Conservation (phyloP, 1,140 invertebrate species). For the Kradibia gibbosae region DNA sequence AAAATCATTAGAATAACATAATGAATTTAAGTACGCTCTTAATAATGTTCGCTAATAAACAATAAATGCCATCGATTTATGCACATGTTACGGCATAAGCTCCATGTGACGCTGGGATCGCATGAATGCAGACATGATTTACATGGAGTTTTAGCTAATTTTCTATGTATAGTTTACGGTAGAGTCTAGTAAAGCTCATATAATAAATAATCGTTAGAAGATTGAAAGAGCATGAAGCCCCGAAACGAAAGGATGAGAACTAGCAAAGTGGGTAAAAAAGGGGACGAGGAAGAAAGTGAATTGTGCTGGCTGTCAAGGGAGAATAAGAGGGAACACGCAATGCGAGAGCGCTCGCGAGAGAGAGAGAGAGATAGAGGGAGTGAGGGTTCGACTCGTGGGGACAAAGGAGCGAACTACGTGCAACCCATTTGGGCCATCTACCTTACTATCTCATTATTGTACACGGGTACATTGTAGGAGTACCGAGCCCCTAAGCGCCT, state of each 20-base stretch:
- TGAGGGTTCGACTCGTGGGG: background rate
- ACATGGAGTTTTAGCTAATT: slow-evolving; percentile 23
- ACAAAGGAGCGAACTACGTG: background rate
- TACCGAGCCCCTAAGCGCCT: slow-evolving; percentile 45
- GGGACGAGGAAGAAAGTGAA: slow-evolving; percentile 9
- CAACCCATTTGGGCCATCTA: slow-evolving; percentile 38
- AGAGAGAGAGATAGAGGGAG: background rate
- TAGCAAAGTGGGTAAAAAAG: slow-evolving; percentile 27
- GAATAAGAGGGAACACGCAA: background rate
- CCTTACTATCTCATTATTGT: slow-evolving; percentile 60
- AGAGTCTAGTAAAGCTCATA: background rate
- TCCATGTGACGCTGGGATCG: background rate
- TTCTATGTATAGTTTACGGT: background rate
- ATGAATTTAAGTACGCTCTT: no score
- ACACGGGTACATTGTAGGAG: slow-evolving; percentile 61
- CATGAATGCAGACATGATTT: background rate
- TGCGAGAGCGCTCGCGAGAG: background rate
- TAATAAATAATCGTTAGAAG: slow-evolving; percentile 20
- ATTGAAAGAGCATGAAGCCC: background rate
- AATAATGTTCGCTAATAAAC: no score
- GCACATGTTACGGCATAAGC: slow-evolving; percentile 4
- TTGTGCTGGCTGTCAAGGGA: background rate
- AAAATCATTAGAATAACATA: no score
- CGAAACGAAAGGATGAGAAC: slow-evolving; percentile 5
- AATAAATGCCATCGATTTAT: background rate